Evolutionary conservation across 2,113 vertebrate genomes (phyloP).

Genomic region (Tupaia chinensis): DNA sequence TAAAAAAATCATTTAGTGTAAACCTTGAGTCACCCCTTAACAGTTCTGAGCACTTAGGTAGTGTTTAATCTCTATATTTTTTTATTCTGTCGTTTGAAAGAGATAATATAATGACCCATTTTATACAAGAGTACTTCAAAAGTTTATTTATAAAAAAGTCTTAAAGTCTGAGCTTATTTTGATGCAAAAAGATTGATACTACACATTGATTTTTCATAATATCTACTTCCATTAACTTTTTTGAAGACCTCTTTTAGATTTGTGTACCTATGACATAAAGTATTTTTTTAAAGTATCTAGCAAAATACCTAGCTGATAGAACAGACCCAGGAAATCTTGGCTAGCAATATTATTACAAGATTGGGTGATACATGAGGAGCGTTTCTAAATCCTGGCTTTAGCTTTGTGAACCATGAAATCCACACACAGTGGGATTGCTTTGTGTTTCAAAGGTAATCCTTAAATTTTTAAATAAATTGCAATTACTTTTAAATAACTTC

Average conservation of each 20-base stretch:
- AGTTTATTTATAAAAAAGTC: too few relatives aligned
- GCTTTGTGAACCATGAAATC: conserved; percentile 15
- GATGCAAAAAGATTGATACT: too few relatives aligned
- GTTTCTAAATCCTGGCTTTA: not conserved
- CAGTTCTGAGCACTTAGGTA: not conserved
- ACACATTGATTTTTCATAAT: too few relatives aligned
- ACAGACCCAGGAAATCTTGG: not conserved
- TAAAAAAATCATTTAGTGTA: too few relatives aligned
- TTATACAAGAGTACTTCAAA: not conserved
- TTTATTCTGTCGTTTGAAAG: not conserved
- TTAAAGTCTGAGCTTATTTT: too few relatives aligned
- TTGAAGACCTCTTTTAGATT: not conserved
- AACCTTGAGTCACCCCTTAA: not conserved
- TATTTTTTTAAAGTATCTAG: not conserved
- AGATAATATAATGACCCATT: not conserved
- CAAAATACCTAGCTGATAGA: not conserved
- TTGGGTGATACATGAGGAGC: not conserved
- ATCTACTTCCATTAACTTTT: too few relatives aligned
- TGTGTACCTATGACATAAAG: not conserved
- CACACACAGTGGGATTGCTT: not conserved
- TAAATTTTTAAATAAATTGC: not conserved
- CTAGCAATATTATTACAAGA: not conserved
- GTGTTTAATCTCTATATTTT: not conserved
- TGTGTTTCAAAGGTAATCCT: not conserved
- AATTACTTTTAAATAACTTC: conserved; percentile 16